phyloP scores from a whole-genome alignment of 2,888 invertebrate species.

The Lagria hirta region DNA sequence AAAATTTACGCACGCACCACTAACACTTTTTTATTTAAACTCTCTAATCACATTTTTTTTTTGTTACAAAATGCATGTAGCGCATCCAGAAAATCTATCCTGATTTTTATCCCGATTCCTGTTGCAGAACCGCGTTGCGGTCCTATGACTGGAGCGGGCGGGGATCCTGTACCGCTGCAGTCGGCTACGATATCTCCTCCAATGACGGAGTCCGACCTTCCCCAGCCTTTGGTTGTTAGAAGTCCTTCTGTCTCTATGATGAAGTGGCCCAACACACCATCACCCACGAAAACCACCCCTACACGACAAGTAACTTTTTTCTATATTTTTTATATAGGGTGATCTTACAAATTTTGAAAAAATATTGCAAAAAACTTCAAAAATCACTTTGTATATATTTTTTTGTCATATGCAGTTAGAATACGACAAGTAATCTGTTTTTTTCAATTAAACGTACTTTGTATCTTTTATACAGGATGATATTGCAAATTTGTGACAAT shows the following conservation, averaged over 20 bases:
- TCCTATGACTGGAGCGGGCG: conserved; percentile 62
- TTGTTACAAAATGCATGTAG: conserved; percentile 14
- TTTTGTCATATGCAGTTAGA: too few species aligned
- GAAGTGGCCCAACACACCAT: conserved; percentile 57
- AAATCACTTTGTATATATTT: background rate
- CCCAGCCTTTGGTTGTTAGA: conserved; percentile 70
- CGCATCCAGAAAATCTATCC: conserved; percentile 11
- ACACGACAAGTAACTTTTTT: conserved; percentile 54
- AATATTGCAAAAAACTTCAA: background rate
- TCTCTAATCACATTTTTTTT: conserved; percentile 1
- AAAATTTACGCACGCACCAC: conserved; percentile 9
- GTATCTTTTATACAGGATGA: too few species aligned
- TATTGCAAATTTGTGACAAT: too few species aligned
- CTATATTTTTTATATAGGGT: too few species aligned
- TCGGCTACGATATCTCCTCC: conserved; percentile 60
- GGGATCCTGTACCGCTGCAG: conserved; percentile 51
- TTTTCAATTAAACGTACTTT: too few species aligned
- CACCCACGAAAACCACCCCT: conserved; percentile 51
- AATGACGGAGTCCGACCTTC: conserved; percentile 66
- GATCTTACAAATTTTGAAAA: background rate
- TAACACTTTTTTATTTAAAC: conserved; percentile 13
- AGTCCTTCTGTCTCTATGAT: conserved; percentile 66
- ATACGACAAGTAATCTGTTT: too few species aligned
- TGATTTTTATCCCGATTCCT: conserved; percentile 16
- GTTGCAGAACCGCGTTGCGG: conserved; percentile 70